Conservation (phyloP, 2,113 vertebrate genomes). For the Pangasianodon hypophthalmus region DNA sequence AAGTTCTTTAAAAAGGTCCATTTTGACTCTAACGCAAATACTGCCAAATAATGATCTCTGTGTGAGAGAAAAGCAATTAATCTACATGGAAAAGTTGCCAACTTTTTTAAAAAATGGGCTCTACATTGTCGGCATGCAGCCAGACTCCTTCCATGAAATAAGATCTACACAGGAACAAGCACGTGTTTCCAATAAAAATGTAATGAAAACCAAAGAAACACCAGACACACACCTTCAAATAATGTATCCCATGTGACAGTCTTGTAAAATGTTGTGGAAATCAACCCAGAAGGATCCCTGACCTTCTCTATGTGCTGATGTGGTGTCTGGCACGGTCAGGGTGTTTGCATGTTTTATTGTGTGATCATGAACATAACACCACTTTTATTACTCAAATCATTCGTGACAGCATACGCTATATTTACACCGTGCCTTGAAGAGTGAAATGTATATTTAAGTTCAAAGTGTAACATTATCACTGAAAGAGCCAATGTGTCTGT, state of each 20-base stretch:
- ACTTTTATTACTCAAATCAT: not conserved
- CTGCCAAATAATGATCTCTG: conserved; percentile 9
- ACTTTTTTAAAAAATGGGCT: not conserved
- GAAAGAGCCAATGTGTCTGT: conserved; percentile 14
- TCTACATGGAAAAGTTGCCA: not conserved
- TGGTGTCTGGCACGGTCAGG: not conserved
- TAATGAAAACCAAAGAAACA: conserved; percentile 57
- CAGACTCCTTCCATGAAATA: conserved; percentile 52
- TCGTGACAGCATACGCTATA: not conserved
- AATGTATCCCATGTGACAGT: conserved; percentile 69
- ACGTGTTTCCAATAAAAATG: conserved; percentile 69
- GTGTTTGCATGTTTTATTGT: not conserved
- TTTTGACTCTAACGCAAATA: not conserved
- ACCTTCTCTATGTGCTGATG: not conserved
- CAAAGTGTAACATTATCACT: not conserved
- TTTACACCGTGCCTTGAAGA: not conserved
- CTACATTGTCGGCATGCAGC: not conserved
- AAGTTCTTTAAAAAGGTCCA: not conserved
- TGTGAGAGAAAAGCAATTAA: not conserved
- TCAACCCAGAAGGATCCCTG: conserved; percentile 21
- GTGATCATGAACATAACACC: not conserved
- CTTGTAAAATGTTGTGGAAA: conserved; percentile 58
- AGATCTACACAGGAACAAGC: conserved; percentile 55
- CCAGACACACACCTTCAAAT: conserved; percentile 62
- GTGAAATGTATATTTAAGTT: conserved; percentile 14